Evolutionary conservation across 1,140 invertebrate species (phyloP).

Genomic region (Danaus melanippus): DNA sequence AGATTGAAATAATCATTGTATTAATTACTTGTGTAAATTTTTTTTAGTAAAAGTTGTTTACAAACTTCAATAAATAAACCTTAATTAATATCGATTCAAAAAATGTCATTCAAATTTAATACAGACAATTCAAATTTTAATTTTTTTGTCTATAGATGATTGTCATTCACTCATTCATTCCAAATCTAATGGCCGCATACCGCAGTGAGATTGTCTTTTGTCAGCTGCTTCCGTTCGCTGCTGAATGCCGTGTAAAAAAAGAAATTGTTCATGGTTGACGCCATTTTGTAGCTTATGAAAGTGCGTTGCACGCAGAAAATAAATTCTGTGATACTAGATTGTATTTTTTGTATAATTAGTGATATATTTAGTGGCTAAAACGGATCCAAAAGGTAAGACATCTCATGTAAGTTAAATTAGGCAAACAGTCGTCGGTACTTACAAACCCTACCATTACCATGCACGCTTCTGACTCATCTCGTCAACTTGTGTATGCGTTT

Average conservation of each 20-base stretch:
- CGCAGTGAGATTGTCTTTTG: too few relatives aligned
- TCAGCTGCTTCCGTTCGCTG: too few relatives aligned
- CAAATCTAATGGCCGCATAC: too few relatives aligned
- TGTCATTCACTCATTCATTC: too few relatives aligned
- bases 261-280: conserved; percentile 14
- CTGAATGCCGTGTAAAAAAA: conserved; percentile 3
- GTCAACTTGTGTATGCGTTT: conserved; percentile 70
- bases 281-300: conserved; percentile 39
- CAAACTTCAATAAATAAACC: too few relatives aligned
- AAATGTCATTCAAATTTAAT: too few relatives aligned
- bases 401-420: conserved; percentile 8
- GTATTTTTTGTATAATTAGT: conserved; percentile 22
- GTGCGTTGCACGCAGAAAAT: conserved; percentile 18
- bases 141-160: too few relatives aligned
- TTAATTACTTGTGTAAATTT: too few relatives aligned
- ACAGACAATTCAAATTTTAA: too few relatives aligned
- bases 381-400: conserved; percentile 38
- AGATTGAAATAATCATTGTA: too few relatives aligned
- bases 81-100: too few relatives aligned
- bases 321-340: conserved; percentile 21
- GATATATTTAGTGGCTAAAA: conserved; percentile 25
- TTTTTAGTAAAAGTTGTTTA: too few relatives aligned
- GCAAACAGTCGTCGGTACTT: conserved; percentile 29
- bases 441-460: conserved; percentile 49
- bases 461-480: conserved; percentile 49